Conservation (phyloP, 1,140 invertebrate species). For the Solen grandis region DNA sequence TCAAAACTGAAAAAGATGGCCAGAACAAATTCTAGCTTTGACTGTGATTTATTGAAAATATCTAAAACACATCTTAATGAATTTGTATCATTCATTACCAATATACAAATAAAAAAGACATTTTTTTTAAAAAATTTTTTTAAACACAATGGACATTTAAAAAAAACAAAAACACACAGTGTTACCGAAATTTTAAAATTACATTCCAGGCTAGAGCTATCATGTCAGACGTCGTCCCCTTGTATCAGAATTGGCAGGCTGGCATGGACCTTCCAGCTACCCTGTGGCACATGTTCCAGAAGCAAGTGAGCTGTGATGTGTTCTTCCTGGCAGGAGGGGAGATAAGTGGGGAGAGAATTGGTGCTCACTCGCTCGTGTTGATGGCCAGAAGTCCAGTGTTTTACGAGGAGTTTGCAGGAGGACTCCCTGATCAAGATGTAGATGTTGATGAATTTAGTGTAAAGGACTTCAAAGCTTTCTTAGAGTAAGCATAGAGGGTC, state of each 20-base stretch:
- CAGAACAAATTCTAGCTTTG: too few species aligned
- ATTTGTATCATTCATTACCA: too few species aligned
- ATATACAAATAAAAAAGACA: too few species aligned
- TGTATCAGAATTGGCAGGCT: conserved; percentile 23
- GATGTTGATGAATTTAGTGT: conserved; percentile 9
- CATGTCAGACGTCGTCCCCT: background rate
- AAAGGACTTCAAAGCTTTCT: conserved; percentile 38
- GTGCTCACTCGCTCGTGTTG: conserved; percentile 30
- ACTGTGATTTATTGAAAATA: too few species aligned
- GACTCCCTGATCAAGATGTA: conserved; percentile 13
- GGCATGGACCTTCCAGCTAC: background rate
- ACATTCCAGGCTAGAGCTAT: background rate
- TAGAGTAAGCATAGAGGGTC: conserved; percentile 6
- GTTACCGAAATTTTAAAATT: too few species aligned
- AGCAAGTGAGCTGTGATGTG: conserved; percentile 43
- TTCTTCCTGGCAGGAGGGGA: conserved; percentile 30
- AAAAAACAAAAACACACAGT: too few species aligned
- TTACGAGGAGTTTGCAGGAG: conserved; percentile 30
- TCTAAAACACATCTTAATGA: too few species aligned
- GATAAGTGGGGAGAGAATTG: conserved; percentile 2
- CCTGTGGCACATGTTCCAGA: conserved; percentile 5
- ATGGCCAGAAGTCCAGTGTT: conserved; percentile 34
- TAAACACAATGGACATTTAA: too few species aligned
- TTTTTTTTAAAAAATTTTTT: too few species aligned
- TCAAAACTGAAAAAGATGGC: too few species aligned